Evolutionary conservation across 2,888 invertebrate species (phyloP).

Genomic region (Pediacus dermestoides): DNA sequence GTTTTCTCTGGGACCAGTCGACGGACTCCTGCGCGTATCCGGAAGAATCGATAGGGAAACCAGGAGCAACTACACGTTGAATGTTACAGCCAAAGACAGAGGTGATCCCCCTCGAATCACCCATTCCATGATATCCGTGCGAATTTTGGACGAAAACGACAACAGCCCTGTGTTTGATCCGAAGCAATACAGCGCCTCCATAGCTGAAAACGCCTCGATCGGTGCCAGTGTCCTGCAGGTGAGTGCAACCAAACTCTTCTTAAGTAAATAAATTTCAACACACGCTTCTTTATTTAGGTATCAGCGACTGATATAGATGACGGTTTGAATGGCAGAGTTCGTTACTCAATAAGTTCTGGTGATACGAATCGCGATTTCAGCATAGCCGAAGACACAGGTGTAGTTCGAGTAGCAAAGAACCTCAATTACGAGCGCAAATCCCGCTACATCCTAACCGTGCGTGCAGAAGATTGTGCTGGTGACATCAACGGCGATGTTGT

Average conservation of each 20-base stretch:
- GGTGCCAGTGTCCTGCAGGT: conserved; percentile 87
- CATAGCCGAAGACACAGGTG: conserved; percentile 88
- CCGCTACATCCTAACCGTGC: conserved; percentile 77
- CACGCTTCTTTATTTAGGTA: conserved; percentile 55
- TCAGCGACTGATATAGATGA: conserved; percentile 87
- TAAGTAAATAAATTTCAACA: conserved; percentile 3
- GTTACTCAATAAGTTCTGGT: conserved; percentile 84
- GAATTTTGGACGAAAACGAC: conserved; percentile 84
- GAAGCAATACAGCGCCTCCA: conserved; percentile 83
- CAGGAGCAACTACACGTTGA: conserved; percentile 69
- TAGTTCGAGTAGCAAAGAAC: conserved; percentile 87
- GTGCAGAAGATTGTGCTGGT: conserved; percentile 83
- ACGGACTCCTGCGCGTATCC: conserved; percentile 81
- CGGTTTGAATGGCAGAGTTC: conserved; percentile 84
- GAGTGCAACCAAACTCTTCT: conserved; percentile 28
- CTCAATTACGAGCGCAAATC: conserved; percentile 89
- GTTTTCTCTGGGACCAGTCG: conserved; percentile 82
- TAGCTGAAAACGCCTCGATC: conserved; percentile 91
- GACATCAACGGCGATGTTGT: conserved; percentile 58
- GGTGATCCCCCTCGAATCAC: conserved; percentile 78
- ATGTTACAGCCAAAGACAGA: conserved; percentile 81
- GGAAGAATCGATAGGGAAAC: conserved; percentile 84
- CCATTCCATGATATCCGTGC: conserved; percentile 65
- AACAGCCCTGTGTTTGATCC: conserved; percentile 87
- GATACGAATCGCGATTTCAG: conserved; percentile 89